A percentile compares a stretch with the other conserved stretches of the same genome.
Conservation (phyloP, 2,888 invertebrate species). For the Aphidius colemani region DNA sequence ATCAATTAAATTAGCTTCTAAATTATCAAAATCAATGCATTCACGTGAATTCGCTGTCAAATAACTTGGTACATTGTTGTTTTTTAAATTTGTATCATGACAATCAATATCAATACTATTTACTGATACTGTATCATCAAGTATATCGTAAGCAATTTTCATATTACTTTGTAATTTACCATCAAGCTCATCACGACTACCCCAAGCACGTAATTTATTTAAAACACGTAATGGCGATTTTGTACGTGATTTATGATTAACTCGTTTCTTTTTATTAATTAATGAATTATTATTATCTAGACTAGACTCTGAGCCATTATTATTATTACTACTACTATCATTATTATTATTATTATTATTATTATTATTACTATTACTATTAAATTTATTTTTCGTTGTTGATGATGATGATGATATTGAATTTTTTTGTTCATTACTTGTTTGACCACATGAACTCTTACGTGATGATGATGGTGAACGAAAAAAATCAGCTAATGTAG, state of each 20-base stretch:
- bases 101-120: constrained; percentile 38
- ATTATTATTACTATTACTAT: no score
- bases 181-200: constrained; percentile 54
- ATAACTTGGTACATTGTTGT: constrained; percentile 44
- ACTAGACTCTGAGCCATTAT: constrained; percentile 52
- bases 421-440: constrained; percentile 49
- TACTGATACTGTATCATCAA: constrained; percentile 47
- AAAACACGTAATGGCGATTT: constrained; percentile 56
- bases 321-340: constrained; percentile 46
- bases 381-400: no score
- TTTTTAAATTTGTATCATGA: constrained; percentile 3
- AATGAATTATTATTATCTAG: constrained; percentile 50
- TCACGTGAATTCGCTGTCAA: constrained; percentile 55
- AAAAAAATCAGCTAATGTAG: constrained; percentile 54
- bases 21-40: constrained; percentile 56
- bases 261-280: constrained; percentile 30
- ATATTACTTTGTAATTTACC: constrained; percentile 30
- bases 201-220: constrained; percentile 53
- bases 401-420: constrained; percentile 37
- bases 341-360: no score
- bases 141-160: constrained; percentile 50
- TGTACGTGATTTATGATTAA: constrained; percentile 49
- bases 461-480: constrained; percentile 57
- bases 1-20: constrained; percentile 48
- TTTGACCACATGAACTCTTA: constrained; percentile 52